These are phyloP conservation scores for Ophion slaviceki DNA, from an alignment of 2,888 invertebrate genomes.

Conservation along the genomic window DNA sequence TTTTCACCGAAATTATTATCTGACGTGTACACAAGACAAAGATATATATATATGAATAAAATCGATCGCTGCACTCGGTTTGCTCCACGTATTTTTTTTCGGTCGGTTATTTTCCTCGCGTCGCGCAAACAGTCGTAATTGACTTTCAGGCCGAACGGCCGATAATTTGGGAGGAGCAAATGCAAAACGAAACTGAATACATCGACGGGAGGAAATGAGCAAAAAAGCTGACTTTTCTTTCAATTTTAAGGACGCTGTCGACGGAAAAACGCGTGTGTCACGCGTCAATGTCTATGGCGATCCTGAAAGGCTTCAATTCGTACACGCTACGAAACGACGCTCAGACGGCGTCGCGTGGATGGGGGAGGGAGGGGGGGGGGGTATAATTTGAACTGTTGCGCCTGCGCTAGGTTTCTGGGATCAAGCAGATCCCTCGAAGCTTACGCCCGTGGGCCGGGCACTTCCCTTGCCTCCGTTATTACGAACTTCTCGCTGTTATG, in stretches of 20 bases:
- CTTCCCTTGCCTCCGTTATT: not conserved
- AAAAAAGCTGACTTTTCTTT: not conserved
- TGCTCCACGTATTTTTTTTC: not conserved
- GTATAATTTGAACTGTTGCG: conserved; percentile 16
- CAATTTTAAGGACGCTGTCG: not conserved
- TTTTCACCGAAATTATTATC: not conserved
- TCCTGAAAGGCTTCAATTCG: conserved; percentile 33
- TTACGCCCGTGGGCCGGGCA: conserved; percentile 46
- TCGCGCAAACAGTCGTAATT: not conserved
- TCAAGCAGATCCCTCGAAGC: conserved; percentile 2
- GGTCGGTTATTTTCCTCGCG: not conserved
- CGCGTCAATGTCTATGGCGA: conserved; percentile 15
- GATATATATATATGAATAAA: not conserved
- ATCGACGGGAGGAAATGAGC: not conserved
- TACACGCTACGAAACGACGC: conserved; percentile 23
- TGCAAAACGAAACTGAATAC: not conserved
- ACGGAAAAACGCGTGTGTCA: conserved; percentile 8
- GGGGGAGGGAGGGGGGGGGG: not conserved
- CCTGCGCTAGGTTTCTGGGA: conserved; percentile 44
- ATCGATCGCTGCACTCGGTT: conserved; percentile 15
- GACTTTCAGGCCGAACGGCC: not conserved
- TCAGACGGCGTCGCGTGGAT: not conserved
- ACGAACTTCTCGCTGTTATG: not conserved
- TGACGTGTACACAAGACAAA: not conserved
- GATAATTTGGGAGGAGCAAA: not conserved